Conservation (phyloP, 2,797 vertebrate species). For the Phyllotis vaccarum region DNA sequence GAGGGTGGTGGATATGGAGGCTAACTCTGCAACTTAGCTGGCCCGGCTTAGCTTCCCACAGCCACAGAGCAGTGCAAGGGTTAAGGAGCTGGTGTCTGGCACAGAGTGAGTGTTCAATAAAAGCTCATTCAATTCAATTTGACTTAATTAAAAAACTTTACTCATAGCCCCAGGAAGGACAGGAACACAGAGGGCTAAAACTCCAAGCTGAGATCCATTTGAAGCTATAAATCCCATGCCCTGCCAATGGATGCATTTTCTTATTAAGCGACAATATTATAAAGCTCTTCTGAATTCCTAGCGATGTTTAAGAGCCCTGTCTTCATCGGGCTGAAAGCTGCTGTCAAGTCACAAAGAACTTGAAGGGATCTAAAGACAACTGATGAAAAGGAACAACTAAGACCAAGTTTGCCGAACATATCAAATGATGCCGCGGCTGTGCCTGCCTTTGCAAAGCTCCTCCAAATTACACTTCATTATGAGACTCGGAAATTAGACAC, state of each 20-base stretch:
- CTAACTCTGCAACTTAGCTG: accelerated
- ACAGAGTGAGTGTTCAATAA: constrained; percentile 63
- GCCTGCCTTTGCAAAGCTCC: constrained; percentile 66
- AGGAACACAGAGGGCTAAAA: constrained; percentile 61
- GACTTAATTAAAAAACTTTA: constrained; percentile 81
- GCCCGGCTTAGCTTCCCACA: accelerated
- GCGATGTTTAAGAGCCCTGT: constrained; percentile 39
- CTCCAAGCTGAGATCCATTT: constrained; percentile 76
- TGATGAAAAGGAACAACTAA: constrained; percentile 64
- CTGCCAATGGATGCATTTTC: constrained; percentile 73
- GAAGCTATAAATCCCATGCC: constrained; percentile 73
- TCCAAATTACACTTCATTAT: constrained; percentile 78
- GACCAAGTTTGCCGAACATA: constrained; percentile 71
- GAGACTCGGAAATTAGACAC: constrained; percentile 77
- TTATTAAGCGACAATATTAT: constrained; percentile 68
- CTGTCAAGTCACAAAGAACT: constrained; percentile 67
- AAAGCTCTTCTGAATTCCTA: constrained; percentile 67
- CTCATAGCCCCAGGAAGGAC: constrained; percentile 64
- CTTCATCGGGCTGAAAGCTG: constrained; percentile 67
- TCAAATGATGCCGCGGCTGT: constrained; percentile 47
- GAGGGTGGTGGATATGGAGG: accelerated
- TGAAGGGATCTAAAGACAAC: constrained; percentile 49
- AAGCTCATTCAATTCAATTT: constrained; percentile 79
- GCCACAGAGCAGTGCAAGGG: background rate
- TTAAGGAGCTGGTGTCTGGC: constrained; percentile 51